These are phyloP conservation scores for Osmerus mordax DNA, from an alignment of 2,113 vertebrate genomes.

Conservation along the genomic window DNA sequence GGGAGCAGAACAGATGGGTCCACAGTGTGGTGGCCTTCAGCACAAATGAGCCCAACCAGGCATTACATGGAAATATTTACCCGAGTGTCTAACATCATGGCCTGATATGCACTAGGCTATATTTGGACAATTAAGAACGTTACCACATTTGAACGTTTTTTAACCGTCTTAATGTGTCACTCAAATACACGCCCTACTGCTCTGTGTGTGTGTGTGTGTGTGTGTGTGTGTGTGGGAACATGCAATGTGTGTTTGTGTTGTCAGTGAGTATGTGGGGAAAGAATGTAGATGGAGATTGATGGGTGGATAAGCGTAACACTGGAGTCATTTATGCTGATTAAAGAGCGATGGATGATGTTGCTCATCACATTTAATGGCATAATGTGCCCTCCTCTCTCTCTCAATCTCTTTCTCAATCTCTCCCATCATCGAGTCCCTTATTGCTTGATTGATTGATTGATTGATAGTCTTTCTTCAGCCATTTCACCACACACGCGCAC, in stretches of 20 bases:
- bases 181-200: neutral
- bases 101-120: neutral
- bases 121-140: neutral
- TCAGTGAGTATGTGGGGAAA: no score
- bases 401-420: no score
- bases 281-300: no score
- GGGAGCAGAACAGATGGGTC: conserved; percentile 60
- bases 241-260: no score
- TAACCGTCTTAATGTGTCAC: neutral
- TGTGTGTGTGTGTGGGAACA: no score
- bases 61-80: conserved; percentile 26
- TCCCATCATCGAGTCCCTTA: neutral
- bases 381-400: no score
- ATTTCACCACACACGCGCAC: neutral
- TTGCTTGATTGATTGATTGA: neutral
- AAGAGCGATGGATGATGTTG: no score
- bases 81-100: neutral
- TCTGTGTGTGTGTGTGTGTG: no score
- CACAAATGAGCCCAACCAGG: conserved; percentile 25
- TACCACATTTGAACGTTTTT: neutral
- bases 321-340: no score
- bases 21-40: conserved; percentile 38
- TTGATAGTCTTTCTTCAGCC: neutral
- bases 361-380: no score
- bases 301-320: no score